These are phyloP conservation scores for Phyllotis vaccarum DNA, from an alignment of 2,797 vertebrate genomes.

Conservation along the genomic window DNA sequence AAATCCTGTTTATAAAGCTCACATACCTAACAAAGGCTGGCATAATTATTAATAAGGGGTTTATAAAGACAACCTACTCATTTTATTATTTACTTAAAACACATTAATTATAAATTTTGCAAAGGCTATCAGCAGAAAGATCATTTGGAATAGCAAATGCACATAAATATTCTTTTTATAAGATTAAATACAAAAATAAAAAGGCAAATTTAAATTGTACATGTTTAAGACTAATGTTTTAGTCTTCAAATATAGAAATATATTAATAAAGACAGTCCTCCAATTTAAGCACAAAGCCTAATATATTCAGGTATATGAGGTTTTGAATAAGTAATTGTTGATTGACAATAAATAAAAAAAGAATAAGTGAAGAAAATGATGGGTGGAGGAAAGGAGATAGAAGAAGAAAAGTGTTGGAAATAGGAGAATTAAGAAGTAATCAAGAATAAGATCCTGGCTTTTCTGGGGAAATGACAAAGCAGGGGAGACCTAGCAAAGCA, in stretches of 20 bases:
- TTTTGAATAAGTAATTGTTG: not conserved
- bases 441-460: not conserved
- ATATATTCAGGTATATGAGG: not conserved
- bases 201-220: not conserved
- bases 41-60: constrained; percentile 44
- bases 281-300: not conserved
- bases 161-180: not conserved
- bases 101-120: constrained; percentile 15
- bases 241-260: constrained; percentile 16
- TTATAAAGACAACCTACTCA: constrained; percentile 16
- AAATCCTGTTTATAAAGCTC: not conserved
- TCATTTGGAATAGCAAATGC: not conserved
- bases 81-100: constrained; percentile 49
- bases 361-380: constrained; percentile 39
- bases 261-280: not conserved
- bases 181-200: constrained; percentile 13
- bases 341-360: constrained; percentile 2
- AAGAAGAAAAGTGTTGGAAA: not conserved
- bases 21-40: constrained; percentile 3
- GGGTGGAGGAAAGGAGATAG: not conserved
- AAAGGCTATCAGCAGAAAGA: not conserved
- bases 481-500: not conserved
- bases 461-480: constrained; percentile 32
- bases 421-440: not conserved
- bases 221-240: not conserved